Conservation (phyloP, 1,140 invertebrate genomes). For the Epicauta chinensis region DNA sequence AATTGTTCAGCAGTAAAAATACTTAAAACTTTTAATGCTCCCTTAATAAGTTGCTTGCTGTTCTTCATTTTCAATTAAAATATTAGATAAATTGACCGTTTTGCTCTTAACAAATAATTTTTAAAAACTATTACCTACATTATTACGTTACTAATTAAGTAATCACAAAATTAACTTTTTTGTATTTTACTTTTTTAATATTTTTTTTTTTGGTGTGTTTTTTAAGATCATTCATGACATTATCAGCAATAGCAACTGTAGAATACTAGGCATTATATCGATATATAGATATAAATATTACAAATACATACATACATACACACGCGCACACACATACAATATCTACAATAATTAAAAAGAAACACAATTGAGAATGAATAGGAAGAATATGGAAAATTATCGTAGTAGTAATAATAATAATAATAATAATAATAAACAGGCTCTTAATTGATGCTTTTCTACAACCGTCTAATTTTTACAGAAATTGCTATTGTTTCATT, state of each 20-base stretch:
- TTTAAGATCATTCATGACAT: slow-evolving; percentile 5
- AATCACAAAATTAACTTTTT: too few relatives aligned
- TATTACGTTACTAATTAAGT: too few relatives aligned
- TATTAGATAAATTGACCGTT: too few relatives aligned
- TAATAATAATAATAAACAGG: background rate
- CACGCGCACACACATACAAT: background rate
- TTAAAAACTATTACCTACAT: too few relatives aligned
- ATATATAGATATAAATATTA: background rate
- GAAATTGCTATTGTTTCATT: slow-evolving; percentile 22
- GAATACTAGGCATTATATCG: slow-evolving; percentile 12
- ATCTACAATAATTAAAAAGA: background rate
- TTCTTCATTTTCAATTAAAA: too few relatives aligned
- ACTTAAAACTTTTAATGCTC: too few relatives aligned
- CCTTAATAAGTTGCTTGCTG: too few relatives aligned
- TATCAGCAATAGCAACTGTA: slow-evolving; percentile 16
- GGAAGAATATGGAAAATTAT: background rate
- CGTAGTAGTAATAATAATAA: background rate
- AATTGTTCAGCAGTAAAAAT: too few relatives aligned
- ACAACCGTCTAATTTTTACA: background rate
- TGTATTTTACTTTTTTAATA: slow-evolving; percentile 2
- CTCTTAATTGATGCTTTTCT: background rate
- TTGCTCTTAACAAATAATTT: too few relatives aligned
- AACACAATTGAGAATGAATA: background rate
- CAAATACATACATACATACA: background rate
- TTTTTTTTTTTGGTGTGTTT: slow-evolving; percentile 3